Base-by-base conservation (phyloP, 2,888 invertebrate genomes). In the Resseliella maxima region DNA sequence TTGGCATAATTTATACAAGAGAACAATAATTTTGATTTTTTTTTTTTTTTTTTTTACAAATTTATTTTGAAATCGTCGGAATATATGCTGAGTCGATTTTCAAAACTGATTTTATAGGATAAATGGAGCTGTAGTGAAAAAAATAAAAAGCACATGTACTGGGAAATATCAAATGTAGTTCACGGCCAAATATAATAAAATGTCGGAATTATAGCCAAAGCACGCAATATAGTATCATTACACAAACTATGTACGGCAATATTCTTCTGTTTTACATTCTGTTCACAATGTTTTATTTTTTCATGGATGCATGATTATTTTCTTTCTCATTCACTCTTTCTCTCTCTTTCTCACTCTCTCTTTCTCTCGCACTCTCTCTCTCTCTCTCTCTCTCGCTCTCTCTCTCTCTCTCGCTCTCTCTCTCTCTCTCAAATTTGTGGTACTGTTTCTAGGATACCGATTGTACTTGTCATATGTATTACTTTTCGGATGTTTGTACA, bases 141-240 rank as follows among this genome's bases (percentile, higher is more conserved):
- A 72, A 10, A 31, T 1, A 35, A 31, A 35, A 0, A 72, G 3
- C 31, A 31, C 31, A 72, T 15, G 72, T 72, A 72, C 72, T 72
- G 72, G 35, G 72, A 72, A 72, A 31, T 35, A 72, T 72, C 35
- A 72, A 72, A 59, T 59, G 72, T 72, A 72, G 72, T 35, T 72
- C 72, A 72, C 31, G 27, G 72, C 35, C 72, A 72, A 72, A 72
- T 72, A 31, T 72, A 72, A 72, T 72, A 31, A 72, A 72, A 72
- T 72, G 59, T 72, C 31, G 35, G 72, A 72, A 31, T 72, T 35
- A 72, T 72, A 72, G 72, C 35, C 72, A 35, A 31, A 72, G 72
- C 72, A 72, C 72, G 72, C 72, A 72, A 72, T 72, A 31, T 72
- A 27, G 59, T 59, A 1, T 59, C n/a, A 24, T 59, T 59, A 6